Evolutionary conservation across 2,888 invertebrate genomes (phyloP).

Genomic region (Mycogona germanica): DNA sequence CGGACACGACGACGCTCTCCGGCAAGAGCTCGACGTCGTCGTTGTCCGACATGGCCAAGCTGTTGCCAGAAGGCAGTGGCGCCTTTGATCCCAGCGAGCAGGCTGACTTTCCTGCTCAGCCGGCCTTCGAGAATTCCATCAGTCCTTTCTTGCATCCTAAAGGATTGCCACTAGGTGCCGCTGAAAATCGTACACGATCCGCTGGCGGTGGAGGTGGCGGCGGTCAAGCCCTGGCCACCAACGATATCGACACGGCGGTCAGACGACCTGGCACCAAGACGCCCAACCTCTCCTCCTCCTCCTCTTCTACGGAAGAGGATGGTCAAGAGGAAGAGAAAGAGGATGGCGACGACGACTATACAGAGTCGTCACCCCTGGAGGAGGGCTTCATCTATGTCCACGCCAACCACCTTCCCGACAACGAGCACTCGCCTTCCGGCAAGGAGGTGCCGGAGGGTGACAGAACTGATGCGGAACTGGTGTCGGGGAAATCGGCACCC

Average conservation of each 20-base stretch:
- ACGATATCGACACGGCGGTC: slow-evolving; percentile 12
- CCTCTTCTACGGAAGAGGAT: too few species aligned
- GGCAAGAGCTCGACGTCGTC: too few species aligned
- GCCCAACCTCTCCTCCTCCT: too few species aligned
- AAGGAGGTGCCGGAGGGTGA: too few species aligned
- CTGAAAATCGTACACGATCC: neutral
- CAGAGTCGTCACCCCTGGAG: neutral
- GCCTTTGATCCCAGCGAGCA: neutral
- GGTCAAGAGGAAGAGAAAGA: too few species aligned
- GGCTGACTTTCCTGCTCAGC: slow-evolving; percentile 4
- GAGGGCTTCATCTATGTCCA: slow-evolving; percentile 10
- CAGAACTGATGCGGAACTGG: too few species aligned
- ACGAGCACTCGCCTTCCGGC: too few species aligned
- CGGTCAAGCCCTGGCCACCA: slow-evolving; percentile 16
- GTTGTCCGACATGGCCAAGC: neutral
- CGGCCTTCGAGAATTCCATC: slow-evolving; percentile 14
- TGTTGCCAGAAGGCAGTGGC: slow-evolving; percentile 13
- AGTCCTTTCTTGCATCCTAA: slow-evolving; percentile 13
- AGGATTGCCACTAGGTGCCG: too few species aligned
- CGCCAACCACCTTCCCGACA: neutral
- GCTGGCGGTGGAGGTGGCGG: neutral
- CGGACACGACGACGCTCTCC: neutral
- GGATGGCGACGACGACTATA: too few species aligned
- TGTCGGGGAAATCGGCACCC: too few species aligned
- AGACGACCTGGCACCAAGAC: too few species aligned